Evolutionary conservation across 2,888 invertebrate genomes (phyloP), one percentile per base, ranked within the genome.

Genomic region (Drosophila kanekoi): DNA sequence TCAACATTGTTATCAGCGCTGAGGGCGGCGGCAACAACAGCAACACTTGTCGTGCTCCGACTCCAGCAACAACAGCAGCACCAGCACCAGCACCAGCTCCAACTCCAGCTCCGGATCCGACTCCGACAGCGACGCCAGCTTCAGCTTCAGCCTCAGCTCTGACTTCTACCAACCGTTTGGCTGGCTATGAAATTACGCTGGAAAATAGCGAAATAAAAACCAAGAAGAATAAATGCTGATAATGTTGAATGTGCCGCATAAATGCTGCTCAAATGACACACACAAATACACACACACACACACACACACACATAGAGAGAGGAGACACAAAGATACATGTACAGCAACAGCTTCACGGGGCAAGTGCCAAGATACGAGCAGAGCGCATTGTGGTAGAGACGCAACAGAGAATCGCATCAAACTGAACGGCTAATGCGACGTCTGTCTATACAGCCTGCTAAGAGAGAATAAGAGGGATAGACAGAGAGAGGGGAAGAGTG

Each of bases 221-320:
- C 69, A 68, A 81, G 74, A 83, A 70, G 71, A 85, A 87, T 82
- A 87, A 82, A 87, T 79, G 82, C 82, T 82, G 82, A 82, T 82
- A 82, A 87, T 82, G 88, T 82, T 85, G 86, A 82, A 85, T 82
- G 82, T 87, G 86, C 51, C 86, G 79, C 82, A 82, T 82, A 82
- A 82, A 85, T 84, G 82, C 66, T 65, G 68, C 79, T 78, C 81
- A 68, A 81, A 84, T 72, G 78, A 75, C 83, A 66, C 33, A 58
- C 32, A 57, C 53, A 44, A 43, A 59, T 28, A 20, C 32, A 47
- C 18, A 48, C 23, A 44, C 44, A 51, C 14, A 45, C 20, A 38
- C 13, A 13, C 18, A 44, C 44, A 51, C 14, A 45, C 20, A 38
- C 13, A 13, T 14, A 28, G 8, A 28, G 28, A 8, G 28, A 8